These are phyloP conservation scores for Cochlearius cochlearius DNA, from an alignment of 2,113 vertebrate species.

Conservation along the genomic window DNA sequence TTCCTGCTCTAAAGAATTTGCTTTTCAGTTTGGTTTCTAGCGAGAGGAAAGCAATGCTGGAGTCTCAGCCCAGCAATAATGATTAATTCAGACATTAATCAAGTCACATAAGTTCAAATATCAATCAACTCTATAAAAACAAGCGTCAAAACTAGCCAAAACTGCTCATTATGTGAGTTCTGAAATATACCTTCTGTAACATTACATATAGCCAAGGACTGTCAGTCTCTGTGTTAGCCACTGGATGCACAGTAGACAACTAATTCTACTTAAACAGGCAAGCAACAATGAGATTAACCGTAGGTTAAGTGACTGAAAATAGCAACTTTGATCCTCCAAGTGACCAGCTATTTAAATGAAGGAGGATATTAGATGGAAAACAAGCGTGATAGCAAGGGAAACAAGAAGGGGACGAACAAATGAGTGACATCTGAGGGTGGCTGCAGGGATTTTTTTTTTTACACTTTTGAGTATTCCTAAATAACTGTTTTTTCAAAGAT, in stretches of 20 bases:
- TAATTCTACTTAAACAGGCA: conserved; percentile 26
- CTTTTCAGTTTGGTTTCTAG: background rate
- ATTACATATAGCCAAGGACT: background rate
- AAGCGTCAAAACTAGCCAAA: background rate
- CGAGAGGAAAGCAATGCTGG: background rate
- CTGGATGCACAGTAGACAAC: background rate
- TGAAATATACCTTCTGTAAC: background rate
- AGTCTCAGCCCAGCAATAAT: background rate
- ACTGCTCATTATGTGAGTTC: background rate
- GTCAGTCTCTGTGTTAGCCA: background rate
- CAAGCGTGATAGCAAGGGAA: background rate
- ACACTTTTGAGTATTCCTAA: background rate
- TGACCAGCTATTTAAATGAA: background rate
- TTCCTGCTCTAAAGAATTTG: background rate
- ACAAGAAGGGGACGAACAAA: background rate
- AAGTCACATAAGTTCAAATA: background rate
- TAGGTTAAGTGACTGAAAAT: conserved; percentile 43
- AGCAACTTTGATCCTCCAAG: conserved; percentile 45
- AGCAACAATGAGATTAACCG: conserved; percentile 31
- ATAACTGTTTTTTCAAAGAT: background rate
- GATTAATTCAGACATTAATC: background rate
- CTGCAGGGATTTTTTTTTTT: background rate
- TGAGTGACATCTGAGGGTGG: background rate
- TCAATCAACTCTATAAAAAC: background rate
- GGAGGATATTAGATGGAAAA: background rate